Evolutionary conservation across 2,113 vertebrate species (phyloP).

Genomic region (Labrus mixtus): DNA sequence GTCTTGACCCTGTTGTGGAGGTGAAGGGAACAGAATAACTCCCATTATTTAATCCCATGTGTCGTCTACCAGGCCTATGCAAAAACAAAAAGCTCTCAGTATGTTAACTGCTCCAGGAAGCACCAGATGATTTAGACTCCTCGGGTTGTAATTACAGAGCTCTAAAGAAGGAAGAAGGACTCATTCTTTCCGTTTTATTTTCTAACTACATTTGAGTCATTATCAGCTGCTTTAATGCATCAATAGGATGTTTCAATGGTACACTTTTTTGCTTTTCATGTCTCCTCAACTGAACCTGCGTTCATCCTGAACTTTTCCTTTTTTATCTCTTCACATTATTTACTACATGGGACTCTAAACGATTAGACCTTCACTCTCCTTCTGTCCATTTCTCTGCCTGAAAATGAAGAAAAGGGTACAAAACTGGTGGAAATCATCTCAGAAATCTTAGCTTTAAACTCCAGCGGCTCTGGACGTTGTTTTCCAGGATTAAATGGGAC

Average conservation of each 20-base stretch:
- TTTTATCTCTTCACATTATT: constrained; percentile 43
- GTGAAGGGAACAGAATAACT: constrained; percentile 3
- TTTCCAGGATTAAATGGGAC: constrained; percentile 20
- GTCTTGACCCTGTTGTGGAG: constrained; percentile 7
- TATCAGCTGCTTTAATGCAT: neutral
- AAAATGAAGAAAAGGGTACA: constrained; percentile 44
- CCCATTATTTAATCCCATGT: constrained; percentile 3
- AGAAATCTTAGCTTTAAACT: constrained; percentile 68
- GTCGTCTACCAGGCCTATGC: constrained; percentile 64
- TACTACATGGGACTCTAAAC: constrained; percentile 27
- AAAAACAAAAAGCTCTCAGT: constrained; percentile 55
- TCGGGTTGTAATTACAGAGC: constrained; percentile 23
- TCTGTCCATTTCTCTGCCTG: neutral
- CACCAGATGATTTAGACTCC: constrained; percentile 30
- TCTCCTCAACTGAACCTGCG: constrained; percentile 17
- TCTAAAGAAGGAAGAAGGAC: constrained; percentile 13
- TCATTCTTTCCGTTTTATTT: neutral
- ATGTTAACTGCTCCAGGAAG: constrained; percentile 21
- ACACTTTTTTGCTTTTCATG: constrained; percentile 22
- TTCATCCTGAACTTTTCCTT: constrained; percentile 41
- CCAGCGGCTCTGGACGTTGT: constrained; percentile 28
- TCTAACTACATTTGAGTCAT: neutral
- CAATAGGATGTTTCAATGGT: constrained; percentile 27
- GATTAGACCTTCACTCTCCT: neutral
- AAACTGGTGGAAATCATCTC: constrained; percentile 59